These are phyloP conservation scores for Elephantulus edwardii DNA, from an alignment of 2,113 vertebrate species.

Conservation along the genomic window DNA sequence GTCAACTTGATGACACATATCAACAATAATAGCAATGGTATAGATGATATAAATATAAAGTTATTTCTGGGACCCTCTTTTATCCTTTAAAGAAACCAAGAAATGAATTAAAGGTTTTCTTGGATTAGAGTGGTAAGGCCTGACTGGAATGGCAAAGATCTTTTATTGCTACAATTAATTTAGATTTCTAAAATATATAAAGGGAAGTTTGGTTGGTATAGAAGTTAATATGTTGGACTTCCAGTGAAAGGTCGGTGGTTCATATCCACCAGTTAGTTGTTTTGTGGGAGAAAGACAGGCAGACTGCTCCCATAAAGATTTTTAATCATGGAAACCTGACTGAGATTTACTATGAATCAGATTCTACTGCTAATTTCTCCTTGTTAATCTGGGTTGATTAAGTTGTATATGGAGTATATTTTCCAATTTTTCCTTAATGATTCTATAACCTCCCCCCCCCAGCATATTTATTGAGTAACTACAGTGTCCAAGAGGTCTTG, in stretches of 20 bases:
- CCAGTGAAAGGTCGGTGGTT: no score
- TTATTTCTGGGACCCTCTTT: neutral
- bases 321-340: no score
- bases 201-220: no score
- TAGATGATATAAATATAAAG: no score
- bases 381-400: constrained; percentile 49
- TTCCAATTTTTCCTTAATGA: constrained; percentile 24
- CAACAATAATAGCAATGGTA: no score
- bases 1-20: no score
- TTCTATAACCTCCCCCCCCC: constrained; percentile 22
- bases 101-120: constrained; percentile 35
- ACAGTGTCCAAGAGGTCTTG: constrained; percentile 24
- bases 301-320: no score
- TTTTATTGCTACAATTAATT: constrained; percentile 54
- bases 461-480: neutral
- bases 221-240: no score
- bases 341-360: no score
- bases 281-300: no score
- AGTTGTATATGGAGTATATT: neutral
- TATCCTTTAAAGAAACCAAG: constrained; percentile 14
- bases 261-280: no score
- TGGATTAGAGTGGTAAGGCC: neutral
- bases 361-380: constrained; percentile 47
- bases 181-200: constrained; percentile 38
- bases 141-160: constrained; percentile 26